Evolutionary conservation across 1,140 invertebrate genomes (phyloP), one percentile per base, ranked within the genome.

Genomic region (Cherax destructor): DNA sequence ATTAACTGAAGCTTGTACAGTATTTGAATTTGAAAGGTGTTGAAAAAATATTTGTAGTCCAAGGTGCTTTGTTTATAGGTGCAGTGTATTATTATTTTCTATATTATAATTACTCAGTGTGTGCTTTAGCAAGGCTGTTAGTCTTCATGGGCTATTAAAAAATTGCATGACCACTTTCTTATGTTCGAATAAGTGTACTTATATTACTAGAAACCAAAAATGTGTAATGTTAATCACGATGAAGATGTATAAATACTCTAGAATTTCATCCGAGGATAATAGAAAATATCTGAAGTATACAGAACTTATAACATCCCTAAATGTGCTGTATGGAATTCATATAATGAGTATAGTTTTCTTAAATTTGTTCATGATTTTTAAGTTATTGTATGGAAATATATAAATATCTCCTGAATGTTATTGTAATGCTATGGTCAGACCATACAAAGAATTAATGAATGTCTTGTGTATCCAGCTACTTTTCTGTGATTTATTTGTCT

Each of bases 111-210:
- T 74, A 30, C n/a, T 74, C 69, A 74, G 11, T 74, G 4, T 74
- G 69, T 74, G 69, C 69, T 74, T 74, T 21, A 74, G 69, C 30
- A 6, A 74, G 24, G 69, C n/a, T 74, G 69, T 74, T 74, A 69
- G 24, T 30, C 69, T 30, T 74, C 24, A 74, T 30, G 24, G 30
- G 30, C 69, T 74, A n/a, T 74, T 74, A 21, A 9, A 30, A 74
- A 74, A 18, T 81, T 52, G 79, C 50, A 56, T 81, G 79, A 30
- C 50, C 56, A 59, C n/a, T 81, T 59, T 59, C 50, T 16, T 56
- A 18, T 24, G 50, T 52, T 81, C n/a, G 79, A 81, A 81, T 81
- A 81, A 81, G 79, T 81, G 79, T 81, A 81, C 79, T 81, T 81
- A 81, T 81, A 81, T 81, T 47, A 30, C 56, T 56, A 59, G 56